phyloP scores from a whole-genome alignment of 1,140 invertebrate genomes.

The Oedothorax gibbosus region DNA sequence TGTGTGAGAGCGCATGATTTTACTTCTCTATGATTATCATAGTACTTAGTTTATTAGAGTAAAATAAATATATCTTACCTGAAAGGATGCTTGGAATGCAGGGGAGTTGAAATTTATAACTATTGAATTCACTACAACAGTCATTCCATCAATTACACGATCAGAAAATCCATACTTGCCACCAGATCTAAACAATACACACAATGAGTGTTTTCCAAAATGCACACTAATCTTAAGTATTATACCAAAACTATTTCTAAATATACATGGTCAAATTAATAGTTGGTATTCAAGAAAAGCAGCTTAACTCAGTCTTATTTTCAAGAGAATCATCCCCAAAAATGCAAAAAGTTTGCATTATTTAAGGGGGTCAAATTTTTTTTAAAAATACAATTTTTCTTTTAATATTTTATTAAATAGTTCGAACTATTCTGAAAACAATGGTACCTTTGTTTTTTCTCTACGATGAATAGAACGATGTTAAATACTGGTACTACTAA shows the following conservation, averaged over 20 bases:
- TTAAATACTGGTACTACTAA: too few species aligned
- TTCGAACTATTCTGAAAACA: too few species aligned
- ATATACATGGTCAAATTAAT: too few species aligned
- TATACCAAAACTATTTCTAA: neutral
- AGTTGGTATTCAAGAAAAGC: too few species aligned
- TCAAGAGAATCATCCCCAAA: too few species aligned
- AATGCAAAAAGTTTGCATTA: too few species aligned
- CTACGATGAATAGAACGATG: too few species aligned
- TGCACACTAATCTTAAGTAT: neutral
- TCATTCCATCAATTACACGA: constrained; percentile 98
- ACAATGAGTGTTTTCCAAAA: neutral
- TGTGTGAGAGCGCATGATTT: neutral
- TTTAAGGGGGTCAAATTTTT: too few species aligned
- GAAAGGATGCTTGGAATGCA: constrained; percentile 93
- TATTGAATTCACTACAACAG: constrained; percentile 93
- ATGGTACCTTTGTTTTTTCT: too few species aligned
- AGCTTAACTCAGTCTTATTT: too few species aligned
- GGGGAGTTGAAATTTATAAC: constrained; percentile 92
- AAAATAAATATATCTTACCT: constrained; percentile 74
- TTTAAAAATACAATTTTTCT: too few species aligned
- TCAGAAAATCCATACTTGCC: constrained; percentile 91
- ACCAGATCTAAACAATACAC: constrained; percentile 54
- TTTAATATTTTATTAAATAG: too few species aligned
- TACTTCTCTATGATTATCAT: neutral
- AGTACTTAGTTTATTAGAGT: neutral